phyloP scores from a whole-genome alignment of 2,797 vertebrate species.

The Chaunax sp. region DNA sequence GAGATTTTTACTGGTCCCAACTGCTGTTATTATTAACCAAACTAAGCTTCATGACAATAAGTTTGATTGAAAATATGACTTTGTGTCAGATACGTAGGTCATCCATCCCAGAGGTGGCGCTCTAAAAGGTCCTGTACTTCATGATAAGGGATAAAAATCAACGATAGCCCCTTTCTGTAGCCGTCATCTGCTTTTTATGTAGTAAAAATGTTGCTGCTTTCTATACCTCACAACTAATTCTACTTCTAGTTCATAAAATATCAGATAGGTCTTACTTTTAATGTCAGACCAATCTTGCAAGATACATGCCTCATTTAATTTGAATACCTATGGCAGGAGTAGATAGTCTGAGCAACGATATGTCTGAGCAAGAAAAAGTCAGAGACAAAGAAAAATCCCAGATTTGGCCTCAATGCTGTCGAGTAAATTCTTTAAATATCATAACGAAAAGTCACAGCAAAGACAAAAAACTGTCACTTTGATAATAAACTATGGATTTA shows the following conservation, averaged over 20 bases:
- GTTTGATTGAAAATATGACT: too few relatives aligned
- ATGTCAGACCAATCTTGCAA: background rate
- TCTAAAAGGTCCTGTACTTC: background rate
- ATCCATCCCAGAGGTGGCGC: too few relatives aligned
- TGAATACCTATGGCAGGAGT: too few relatives aligned
- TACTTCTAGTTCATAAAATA: background rate
- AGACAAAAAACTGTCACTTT: background rate
- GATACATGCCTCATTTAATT: background rate
- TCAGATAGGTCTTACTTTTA: slow-evolving; percentile 1
- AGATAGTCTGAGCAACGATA: background rate
- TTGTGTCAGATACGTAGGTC: too few relatives aligned
- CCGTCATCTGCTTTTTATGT: background rate
- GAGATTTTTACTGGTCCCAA: too few relatives aligned
- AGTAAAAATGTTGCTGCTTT: background rate
- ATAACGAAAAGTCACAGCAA: background rate
- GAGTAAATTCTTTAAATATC: background rate
- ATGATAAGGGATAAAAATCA: background rate
- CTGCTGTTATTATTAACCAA: too few relatives aligned
- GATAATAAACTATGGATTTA: too few relatives aligned
- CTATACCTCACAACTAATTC: background rate
- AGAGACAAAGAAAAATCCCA: background rate
- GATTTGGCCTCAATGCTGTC: background rate
- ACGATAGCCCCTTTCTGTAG: background rate
- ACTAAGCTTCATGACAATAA: too few relatives aligned
- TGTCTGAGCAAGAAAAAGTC: background rate